Evolutionary conservation across 2,888 invertebrate genomes (phyloP).

Genomic region (Acanthosoma haemorrhoidale): DNA sequence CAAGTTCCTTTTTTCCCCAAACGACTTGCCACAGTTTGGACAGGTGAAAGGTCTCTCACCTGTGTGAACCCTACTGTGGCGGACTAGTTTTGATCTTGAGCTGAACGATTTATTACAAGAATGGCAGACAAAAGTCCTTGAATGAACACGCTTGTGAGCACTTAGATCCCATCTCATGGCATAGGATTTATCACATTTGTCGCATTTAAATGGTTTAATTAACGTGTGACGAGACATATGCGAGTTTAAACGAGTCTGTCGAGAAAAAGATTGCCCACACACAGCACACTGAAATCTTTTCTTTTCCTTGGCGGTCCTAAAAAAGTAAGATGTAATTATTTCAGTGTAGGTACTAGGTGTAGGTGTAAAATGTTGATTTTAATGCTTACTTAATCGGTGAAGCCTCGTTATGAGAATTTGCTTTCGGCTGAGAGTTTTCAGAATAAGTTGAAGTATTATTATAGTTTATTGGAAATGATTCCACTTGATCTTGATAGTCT

Average conservation of each 20-base stretch:
- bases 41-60: conserved; percentile 47
- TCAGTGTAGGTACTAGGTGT: too few species aligned
- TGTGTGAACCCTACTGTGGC: conserved; percentile 47
- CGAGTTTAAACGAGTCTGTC: conserved; percentile 45
- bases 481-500: neutral
- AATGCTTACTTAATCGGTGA: neutral
- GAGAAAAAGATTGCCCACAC: conserved; percentile 45
- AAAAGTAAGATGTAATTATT: neutral
- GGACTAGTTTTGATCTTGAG: conserved; percentile 46
- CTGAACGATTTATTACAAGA: conserved; percentile 46
- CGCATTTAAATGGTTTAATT: conserved; percentile 45
- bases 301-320: conserved; percentile 27
- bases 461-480: too few species aligned
- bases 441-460: neutral
- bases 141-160: conserved; percentile 46
- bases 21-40: conserved; percentile 45
- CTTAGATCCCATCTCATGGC: conserved; percentile 46
- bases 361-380: too few species aligned
- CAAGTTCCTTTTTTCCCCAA: conserved; percentile 47
- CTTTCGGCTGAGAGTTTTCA: neutral
- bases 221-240: conserved; percentile 46
- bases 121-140: conserved; percentile 45
- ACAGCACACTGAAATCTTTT: conserved; percentile 44
- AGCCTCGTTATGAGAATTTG: neutral
- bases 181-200: conserved; percentile 46